Base-by-base conservation (phyloP, 2,797 vertebrate genomes). In the Ceryle rudis region DNA sequence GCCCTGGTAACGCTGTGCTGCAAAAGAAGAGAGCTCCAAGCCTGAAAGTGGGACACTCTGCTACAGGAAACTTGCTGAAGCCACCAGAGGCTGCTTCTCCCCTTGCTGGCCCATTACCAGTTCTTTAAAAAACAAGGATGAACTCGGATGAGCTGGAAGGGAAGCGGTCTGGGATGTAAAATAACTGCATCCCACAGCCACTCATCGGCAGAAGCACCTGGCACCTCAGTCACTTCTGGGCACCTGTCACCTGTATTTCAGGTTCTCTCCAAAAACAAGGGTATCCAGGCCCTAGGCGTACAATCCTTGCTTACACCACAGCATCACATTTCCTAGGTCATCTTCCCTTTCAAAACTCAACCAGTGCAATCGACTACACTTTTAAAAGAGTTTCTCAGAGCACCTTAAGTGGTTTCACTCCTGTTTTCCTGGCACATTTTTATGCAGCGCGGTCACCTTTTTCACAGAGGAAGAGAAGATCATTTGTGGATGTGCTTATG, bases 171-270 rank as follows among this genome's bases (percentile, higher is more conserved):
- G 58, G 72, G 44, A 79, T 14, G 6, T 14, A 15, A 57, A 80
- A 25, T 4, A 23, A 33, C 33, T 23, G 39, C 33, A 33, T 21
- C 23, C 39, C 64, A 39, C 51, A 69, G 49, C 17, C 2, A 5
- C 16, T 21, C 52, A 9, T 11, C 2, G 1, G 18, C 39, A 17
- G 14, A 18, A 79, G 23, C 3, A 14, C 12, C n/a, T 33, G 18
- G 41, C 31, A n/a, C 47, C 33, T 42, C 22, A 5, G 28, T 39
- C 31, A 22, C n/a, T 52, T 44, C 42, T 29, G 60, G 47, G 26
- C 70, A 47, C 0, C 1, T 21, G 8, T 1, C 3, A 28, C 3
- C 26, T 2, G 0, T 11, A 15, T 29, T 49, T 57, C 39, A 49
- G 61, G 21, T 58, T 61, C 33, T 51, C 37, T 69, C 26, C 29